These are phyloP conservation scores for Dicentrarchus labrax DNA, from an alignment of 2,113 vertebrate genomes.

Conservation along the genomic window DNA sequence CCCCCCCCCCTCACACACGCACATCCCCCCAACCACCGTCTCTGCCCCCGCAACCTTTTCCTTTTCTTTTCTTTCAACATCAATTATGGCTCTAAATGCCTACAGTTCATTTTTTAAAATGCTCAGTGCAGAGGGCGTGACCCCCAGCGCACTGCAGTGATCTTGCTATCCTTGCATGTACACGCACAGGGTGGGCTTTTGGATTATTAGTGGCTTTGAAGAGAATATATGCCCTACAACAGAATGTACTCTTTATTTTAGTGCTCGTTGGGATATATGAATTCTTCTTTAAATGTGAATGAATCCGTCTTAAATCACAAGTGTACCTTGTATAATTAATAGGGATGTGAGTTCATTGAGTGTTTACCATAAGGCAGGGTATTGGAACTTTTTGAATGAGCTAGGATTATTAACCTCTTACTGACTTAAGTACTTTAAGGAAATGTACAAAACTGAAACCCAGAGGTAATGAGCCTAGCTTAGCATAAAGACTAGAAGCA, in stretches of 20 bases:
- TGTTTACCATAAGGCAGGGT: background rate
- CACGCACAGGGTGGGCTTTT: background rate
- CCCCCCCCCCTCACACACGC: background rate
- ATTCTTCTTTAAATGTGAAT: background rate
- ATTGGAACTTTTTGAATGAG: background rate
- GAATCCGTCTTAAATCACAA: background rate
- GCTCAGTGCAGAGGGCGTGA: constrained; percentile 49
- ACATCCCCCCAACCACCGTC: constrained; percentile 30
- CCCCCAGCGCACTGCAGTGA: constrained; percentile 14
- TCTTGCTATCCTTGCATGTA: constrained; percentile 25
- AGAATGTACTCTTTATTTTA: background rate
- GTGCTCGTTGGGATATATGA: background rate
- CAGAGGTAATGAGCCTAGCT: background rate
- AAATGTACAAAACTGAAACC: background rate
- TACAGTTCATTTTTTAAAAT: constrained; percentile 59
- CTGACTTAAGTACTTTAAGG: background rate
- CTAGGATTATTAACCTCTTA: background rate
- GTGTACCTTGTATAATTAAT: background rate
- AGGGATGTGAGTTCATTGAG: background rate
- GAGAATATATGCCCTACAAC: background rate
- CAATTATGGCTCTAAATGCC: constrained; percentile 66
- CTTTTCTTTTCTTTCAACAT: constrained; percentile 69
- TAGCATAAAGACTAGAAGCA: background rate
- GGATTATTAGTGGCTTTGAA: constrained; percentile 22
- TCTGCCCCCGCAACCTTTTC: constrained; percentile 73